These are phyloP conservation scores for Alectoris magna DNA, from an alignment of 2,797 vertebrate species.

Conservation along the genomic window DNA sequence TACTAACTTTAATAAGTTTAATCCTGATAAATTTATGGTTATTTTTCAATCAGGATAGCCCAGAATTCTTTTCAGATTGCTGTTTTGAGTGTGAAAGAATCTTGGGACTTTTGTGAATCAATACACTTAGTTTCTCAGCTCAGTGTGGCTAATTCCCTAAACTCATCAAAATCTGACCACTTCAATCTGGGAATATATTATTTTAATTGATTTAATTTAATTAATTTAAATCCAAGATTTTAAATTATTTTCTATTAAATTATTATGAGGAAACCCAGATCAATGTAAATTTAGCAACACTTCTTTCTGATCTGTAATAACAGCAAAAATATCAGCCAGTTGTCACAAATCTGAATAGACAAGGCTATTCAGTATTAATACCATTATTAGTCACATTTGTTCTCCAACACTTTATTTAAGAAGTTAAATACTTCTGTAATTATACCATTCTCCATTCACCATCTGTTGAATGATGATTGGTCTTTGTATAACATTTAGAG, in stretches of 20 bases:
- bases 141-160: background rate
- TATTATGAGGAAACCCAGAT: background rate
- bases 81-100: background rate
- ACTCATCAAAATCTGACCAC: background rate
- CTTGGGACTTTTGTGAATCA: background rate
- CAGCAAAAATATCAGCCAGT: conserved; percentile 14
- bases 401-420: background rate
- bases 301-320: background rate
- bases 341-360: conserved; percentile 16
- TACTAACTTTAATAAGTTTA: background rate
- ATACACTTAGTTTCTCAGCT: fast-evolving
- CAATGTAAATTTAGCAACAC: background rate
- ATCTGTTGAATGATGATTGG: conserved; percentile 41
- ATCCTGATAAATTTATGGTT: background rate
- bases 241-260: background rate
- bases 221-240: background rate
- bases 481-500: background rate
- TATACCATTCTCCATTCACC: background rate
- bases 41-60: too few relatives aligned
- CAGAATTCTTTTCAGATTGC: background rate
- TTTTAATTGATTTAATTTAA: background rate
- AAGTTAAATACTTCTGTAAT: conserved; percentile 25
- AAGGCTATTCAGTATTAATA: background rate
- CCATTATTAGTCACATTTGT: conserved; percentile 15
- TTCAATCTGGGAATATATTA: background rate